These are phyloP conservation scores for Oligia fasciuncula DNA, from an alignment of 2,888 invertebrate genomes.

Conservation along the genomic window DNA sequence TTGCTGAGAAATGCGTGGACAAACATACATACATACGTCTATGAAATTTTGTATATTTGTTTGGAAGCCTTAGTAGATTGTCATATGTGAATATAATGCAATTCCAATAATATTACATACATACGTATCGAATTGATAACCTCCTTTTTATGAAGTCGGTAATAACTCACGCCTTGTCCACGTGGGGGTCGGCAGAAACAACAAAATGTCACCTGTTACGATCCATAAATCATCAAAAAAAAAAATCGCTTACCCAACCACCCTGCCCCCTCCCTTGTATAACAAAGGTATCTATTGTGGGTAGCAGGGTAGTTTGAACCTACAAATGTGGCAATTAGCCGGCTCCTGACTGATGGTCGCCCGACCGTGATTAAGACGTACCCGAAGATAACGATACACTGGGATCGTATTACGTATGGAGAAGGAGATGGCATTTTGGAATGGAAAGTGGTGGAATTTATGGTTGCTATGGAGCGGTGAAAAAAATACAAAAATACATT, in stretches of 20 bases:
- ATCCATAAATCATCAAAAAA: background rate
- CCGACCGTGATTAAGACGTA: conserved; percentile 84
- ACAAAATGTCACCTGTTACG: background rate
- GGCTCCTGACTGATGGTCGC: conserved; percentile 79
- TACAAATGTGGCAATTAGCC: conserved; percentile 87
- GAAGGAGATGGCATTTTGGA: background rate
- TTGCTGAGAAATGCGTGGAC: too few relatives aligned
- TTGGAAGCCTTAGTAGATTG: too few relatives aligned
- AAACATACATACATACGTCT: too few relatives aligned
- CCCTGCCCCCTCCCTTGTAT: conserved; percentile 4
- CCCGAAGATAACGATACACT: conserved; percentile 78
- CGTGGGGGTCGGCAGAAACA: background rate
- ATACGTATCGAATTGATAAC: too few relatives aligned
- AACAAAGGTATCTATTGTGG: conserved; percentile 51
- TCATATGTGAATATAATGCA: too few relatives aligned
- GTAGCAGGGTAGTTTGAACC: conserved; percentile 74
- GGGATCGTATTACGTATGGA: conserved; percentile 31
- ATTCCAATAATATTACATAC: too few relatives aligned
- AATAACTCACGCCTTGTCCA: background rate
- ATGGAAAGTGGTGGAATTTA: background rate
- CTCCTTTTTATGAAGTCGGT: too few relatives aligned
- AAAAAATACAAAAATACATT: too few relatives aligned
- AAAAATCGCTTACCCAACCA: conserved; percentile 13
- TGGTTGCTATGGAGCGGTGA: background rate
- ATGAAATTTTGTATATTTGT: too few relatives aligned